Percentiles rank a stretch among this genome's conserved stretches.
These are phyloP conservation scores for Rhabdophis nuchalis DNA, from an alignment of 2,797 vertebrate genomes.

Conservation along the genomic window DNA sequence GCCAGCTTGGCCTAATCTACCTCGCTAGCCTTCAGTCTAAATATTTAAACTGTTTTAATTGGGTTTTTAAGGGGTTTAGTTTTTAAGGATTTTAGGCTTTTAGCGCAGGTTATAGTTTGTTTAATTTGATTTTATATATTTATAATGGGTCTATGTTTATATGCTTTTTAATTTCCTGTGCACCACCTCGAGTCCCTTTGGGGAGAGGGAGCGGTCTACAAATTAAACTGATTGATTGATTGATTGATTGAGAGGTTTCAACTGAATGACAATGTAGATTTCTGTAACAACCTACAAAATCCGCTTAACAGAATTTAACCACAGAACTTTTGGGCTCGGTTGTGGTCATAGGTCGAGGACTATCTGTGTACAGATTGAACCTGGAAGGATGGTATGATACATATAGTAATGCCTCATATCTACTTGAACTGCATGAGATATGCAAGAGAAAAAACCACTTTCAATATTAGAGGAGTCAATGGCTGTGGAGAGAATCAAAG, in stretches of 20 bases:
- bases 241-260: not conserved
- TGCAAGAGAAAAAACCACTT: not conserved
- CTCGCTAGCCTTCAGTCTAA: no score
- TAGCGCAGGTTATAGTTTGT: no score
- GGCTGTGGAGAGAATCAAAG: not conserved
- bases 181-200: no score
- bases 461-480: not conserved
- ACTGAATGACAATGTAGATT: not conserved
- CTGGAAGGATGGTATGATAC: not conserved
- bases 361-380: not conserved
- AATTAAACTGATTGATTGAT: no score
- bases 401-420: not conserved
- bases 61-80: no score
- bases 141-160: no score
- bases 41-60: no score
- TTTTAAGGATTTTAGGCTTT: no score
- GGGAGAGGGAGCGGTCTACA: no score
- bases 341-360: not conserved
- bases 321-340: not conserved
- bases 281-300: not conserved
- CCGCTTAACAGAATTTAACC: not conserved
- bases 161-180: no score
- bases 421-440: not conserved
- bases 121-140: no score
- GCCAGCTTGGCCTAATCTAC: no score